These are phyloP conservation scores for Balearica regulorum DNA, from an alignment of 2,797 vertebrate species.

Conservation along the genomic window DNA sequence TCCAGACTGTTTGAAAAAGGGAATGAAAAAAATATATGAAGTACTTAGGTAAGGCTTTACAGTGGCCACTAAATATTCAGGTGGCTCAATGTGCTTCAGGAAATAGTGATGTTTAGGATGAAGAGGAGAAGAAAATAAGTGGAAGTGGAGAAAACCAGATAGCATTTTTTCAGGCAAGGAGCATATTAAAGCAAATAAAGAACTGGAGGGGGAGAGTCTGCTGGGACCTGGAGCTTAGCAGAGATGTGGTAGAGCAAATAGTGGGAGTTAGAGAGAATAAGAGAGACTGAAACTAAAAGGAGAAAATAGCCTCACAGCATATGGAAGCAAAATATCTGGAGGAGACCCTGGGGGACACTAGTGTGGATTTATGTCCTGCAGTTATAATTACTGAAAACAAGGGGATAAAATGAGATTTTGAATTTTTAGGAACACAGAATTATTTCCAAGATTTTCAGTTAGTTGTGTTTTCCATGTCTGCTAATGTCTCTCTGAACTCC, in stretches of 20 bases:
- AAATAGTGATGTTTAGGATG: slow-evolving; percentile 37
- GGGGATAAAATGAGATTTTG: slow-evolving; percentile 25
- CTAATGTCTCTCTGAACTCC: neutral
- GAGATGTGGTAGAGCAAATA: slow-evolving; percentile 46
- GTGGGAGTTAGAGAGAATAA: neutral
- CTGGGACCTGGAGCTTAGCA: slow-evolving; percentile 31
- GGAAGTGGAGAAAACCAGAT: slow-evolving; percentile 22
- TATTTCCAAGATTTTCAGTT: neutral
- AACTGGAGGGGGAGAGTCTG: neutral
- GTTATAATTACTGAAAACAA: slow-evolving; percentile 35
- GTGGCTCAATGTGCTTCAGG: neutral
- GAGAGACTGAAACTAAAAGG: neutral
- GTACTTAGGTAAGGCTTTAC: neutral
- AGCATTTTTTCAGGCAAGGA: slow-evolving; percentile 10
- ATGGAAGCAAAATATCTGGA: slow-evolving; percentile 31
- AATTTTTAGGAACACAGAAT: neutral
- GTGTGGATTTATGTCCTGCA: slow-evolving; percentile 34
- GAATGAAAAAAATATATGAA: neutral
- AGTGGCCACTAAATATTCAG: neutral
- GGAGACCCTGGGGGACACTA: neutral
- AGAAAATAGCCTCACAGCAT: slow-evolving; percentile 36
- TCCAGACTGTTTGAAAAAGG: accelerated
- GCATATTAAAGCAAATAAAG: slow-evolving; percentile 55
- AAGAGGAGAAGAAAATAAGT: slow-evolving; percentile 42
- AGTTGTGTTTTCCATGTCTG: neutral